Base-by-base conservation (phyloP, 2,888 invertebrate species). In the Cylindroiulus punctatus region DNA sequence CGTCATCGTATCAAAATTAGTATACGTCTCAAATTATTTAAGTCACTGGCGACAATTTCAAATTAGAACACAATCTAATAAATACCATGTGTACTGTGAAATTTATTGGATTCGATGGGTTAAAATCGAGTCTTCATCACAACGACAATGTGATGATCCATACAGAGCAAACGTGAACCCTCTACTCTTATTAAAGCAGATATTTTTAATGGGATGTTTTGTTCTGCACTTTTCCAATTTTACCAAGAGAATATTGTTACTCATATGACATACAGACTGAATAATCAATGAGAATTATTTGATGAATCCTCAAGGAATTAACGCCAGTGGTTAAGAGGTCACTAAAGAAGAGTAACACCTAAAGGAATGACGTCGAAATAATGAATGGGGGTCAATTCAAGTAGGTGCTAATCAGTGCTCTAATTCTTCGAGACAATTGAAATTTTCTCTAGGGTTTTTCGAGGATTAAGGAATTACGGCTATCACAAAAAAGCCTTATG, bases 381-480 rank as follows among this genome's bases (percentile, higher is more conserved):
- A 65, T 65, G 65, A 26, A 26, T 26, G 65, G 26, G 26, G 26
- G 65, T 65, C 65, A 65, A 65, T 65, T 26, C 65, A 8, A 65
- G 26, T 26, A 65, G 65, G 26, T 26, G 65, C n/a, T 65, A 65
- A 65, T 65, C 65, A 65, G 8, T 65, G 65, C 26, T 26, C 65
- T 65, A 65, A 65, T 65, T 65, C 65, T 26, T 65, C 10, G 65
- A 26, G 65, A 65, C 65, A 65, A 65, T 65, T 65, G 65, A 65
- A 65, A 65, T 65, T 65, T 65, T 65, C 65, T 65, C 65, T 26
- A 65, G 65, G 65, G 65, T 65, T 26, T 26, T 65, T 26, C 12
- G 65, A 26, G 65, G 65, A 65, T 65, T 65, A 65, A n/a, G 65
- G 0, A 65, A 26, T n/a, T n/a, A n/a, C 26, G 65, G 65, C 26